Base-by-base conservation (phyloP, 2,797 vertebrate genomes). In the Pipistrellus pipistrellus region DNA sequence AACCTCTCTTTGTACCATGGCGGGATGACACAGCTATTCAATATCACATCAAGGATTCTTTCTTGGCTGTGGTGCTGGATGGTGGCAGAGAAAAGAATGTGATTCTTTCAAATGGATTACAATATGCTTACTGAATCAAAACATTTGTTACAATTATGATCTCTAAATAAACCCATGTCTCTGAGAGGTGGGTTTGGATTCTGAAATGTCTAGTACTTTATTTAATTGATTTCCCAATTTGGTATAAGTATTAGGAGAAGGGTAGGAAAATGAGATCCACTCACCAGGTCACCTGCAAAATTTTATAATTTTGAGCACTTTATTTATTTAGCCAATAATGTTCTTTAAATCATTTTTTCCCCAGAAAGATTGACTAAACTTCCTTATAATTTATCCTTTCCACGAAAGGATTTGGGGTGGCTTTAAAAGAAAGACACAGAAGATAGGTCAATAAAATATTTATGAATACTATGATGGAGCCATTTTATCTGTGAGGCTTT, bases 1-100 rank as follows among this genome's bases (percentile, higher is more conserved):
- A 97, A 95, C 66, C 77, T 94, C 88, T 95, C 95, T 80, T 96
- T 97, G 94, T 80, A 71, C 93, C 85, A 64, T 66, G 41, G 32
- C 53, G 11, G 32, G 78, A 92, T 84, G 66, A 68, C 64, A 86
- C 64, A 85, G 75, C 77, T 90, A 95, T 71, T 97, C 94, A 96
- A 85, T 96, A 97, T 89, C 93, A 88, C 2, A 72, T 72, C 90
- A 97, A 92, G 85, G 69, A 96, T 89, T 82, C 75, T 93, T 91
- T 64, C 68, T 86, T 87, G 64, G 57, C 69, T 80, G 11, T 48
- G n/a, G 27, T 44, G 25, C 77, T 87, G 30, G 25, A n/a, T 11
- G 75, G 7, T 38, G 66, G 46, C 38, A 71, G n/a, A 72, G 53
- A 35, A 25, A 95, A 88, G 21, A 69, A 71, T 68, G 10, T 46